phyloP scores from a whole-genome alignment of 2,888 invertebrate genomes.

The Pseudococcus jackbeardsleyi region DNA sequence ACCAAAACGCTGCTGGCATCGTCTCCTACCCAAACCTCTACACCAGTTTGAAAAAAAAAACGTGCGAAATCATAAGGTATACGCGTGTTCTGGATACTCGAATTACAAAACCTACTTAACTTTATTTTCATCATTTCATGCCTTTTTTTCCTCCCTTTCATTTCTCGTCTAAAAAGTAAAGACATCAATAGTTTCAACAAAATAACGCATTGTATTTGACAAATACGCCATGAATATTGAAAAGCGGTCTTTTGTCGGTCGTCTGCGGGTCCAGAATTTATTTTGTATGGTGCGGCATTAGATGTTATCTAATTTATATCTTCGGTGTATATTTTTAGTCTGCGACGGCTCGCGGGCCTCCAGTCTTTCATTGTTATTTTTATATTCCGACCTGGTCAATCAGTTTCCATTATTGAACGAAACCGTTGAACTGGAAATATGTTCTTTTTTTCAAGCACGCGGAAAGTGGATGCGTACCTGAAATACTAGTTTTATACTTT shows the following conservation, averaged over 20 bases:
- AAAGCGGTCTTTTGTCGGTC: conserved; percentile 57
- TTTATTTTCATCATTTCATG: conserved; percentile 8
- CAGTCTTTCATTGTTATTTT: conserved; percentile 60
- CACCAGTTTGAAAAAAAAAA: neutral
- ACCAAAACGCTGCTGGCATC: conserved; percentile 21
- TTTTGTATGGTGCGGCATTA: conserved; percentile 60
- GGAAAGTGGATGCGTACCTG: conserved; percentile 54
- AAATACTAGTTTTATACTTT: conserved; percentile 7
- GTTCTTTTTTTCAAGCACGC: conserved; percentile 3
- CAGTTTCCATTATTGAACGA: conserved; percentile 62
- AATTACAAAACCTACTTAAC: conserved; percentile 56
- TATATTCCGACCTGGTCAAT: conserved; percentile 62
- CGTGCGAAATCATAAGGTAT: conserved; percentile 60
- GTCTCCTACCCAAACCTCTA: neutral
- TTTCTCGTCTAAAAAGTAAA: conserved; percentile 50
- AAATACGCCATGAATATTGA: conserved; percentile 64
- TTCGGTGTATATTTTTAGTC: conserved; percentile 61
- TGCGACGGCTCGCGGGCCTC: neutral
- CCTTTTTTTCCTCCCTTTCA: neutral
- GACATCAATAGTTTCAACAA: conserved; percentile 63
- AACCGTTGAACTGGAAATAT: conserved; percentile 61
- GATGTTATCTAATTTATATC: conserved; percentile 64
- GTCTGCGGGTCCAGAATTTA: conserved; percentile 59
- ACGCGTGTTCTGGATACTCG: conserved; percentile 57
- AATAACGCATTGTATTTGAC: conserved; percentile 64